Conservation (phyloP, 2,797 vertebrate genomes). For the Cossypha dichroa region DNA sequence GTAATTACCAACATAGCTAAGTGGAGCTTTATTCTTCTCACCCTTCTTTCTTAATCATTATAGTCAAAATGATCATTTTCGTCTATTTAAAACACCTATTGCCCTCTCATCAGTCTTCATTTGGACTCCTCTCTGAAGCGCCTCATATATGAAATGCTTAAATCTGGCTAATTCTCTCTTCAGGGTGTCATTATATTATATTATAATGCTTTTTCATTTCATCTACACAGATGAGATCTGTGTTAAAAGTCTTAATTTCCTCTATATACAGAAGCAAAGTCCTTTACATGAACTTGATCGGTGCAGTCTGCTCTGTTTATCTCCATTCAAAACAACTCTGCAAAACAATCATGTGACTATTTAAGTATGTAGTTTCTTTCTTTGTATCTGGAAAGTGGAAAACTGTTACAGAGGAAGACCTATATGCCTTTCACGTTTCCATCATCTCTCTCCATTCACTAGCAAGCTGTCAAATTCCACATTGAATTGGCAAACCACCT, state of each 20-base stretch:
- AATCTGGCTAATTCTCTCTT: not conserved
- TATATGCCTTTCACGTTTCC: not conserved
- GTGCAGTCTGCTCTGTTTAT: not conserved
- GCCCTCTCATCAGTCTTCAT: not conserved
- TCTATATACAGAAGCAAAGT: not conserved
- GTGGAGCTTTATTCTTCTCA: not conserved
- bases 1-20: not conserved
- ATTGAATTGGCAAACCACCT: not conserved
- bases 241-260: not conserved
- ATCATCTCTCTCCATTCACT: not conserved
- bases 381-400: not conserved
- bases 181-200: not conserved
- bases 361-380: not conserved
- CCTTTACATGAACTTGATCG: not conserved
- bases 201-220: not conserved
- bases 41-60: not conserved
- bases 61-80: not conserved
- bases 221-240: not conserved
- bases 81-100: not conserved
- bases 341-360: not conserved
- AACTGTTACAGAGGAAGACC: not conserved
- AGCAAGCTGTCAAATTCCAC: constrained; percentile 15
- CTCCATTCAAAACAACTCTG: not conserved
- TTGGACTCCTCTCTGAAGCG: not conserved
- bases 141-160: not conserved